Base-by-base conservation (phyloP, 1,140 invertebrate genomes). In the Drosophila nigrodunni region DNA sequence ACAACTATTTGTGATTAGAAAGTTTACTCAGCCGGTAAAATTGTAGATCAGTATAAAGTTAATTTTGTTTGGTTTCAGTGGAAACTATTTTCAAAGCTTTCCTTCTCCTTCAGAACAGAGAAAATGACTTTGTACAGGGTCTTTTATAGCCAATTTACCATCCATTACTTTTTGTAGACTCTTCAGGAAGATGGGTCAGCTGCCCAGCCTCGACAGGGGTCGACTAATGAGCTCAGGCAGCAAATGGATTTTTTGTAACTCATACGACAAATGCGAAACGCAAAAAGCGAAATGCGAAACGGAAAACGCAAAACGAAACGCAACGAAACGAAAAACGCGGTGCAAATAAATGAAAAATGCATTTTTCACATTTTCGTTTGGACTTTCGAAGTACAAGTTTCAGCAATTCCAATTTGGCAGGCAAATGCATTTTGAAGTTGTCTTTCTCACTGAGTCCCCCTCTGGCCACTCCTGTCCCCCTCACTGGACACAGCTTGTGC, bases 241-340 rank as follows among this genome's bases (percentile, higher is more conserved):
- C 83, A 87, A 87, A 87, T 88, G 82, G 86, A 80, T 88, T 80
- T 30, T 87, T 88, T 88, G 82, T 83, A 87, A 87, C 82, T 87
- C 82, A 88, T 87, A 82, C 82, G 82, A 43, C 47, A 41, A 35
- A 55, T 34, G 30, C 52, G 52, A 30, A 30, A 5, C 6, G 25
- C 25, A 6, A 30, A 30, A 30, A 4, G 25, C 3, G 25, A 30
- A 30, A 30, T 21, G 18, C 25, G 25, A 30, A 30, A 30, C 25
- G 25, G 6, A 30, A 30, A 21, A 21, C 18, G 18, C 6, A 2
- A 30, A 30, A 30, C 6, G 25, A 3, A 30, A 30, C 25, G 25
- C 2, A 30, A 30, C 6, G 25, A 3, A 30, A 30, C 6, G 25
- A 30, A 30, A 30, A 30, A 58, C 11, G 41, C 79, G 64, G 82